Evolutionary conservation across 2,797 vertebrate genomes (phyloP).

Genomic region (Crenichthys baileyi): DNA sequence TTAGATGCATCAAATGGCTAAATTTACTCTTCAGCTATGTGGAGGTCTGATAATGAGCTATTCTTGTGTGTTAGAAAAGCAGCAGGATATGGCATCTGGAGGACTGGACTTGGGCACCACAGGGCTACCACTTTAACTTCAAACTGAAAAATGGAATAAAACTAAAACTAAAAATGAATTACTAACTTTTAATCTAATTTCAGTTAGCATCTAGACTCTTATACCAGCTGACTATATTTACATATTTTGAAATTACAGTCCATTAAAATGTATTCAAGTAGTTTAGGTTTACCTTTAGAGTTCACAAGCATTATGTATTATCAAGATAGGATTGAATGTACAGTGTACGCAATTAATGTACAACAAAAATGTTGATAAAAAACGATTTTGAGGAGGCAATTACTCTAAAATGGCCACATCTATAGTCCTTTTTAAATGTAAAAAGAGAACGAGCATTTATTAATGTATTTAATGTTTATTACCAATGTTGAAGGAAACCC

Average conservation of each 20-base stretch:
- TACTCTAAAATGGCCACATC: not conserved
- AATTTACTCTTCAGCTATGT: not conserved
- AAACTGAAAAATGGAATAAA: not conserved
- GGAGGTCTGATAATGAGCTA: too few relatives aligned
- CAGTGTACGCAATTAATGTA: not conserved
- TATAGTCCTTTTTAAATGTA: not conserved
- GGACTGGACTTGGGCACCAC: not conserved
- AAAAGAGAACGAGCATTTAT: too few relatives aligned
- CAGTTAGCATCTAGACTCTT: too few relatives aligned
- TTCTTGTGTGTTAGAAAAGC: not conserved
- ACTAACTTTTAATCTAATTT: not conserved
- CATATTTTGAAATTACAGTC: not conserved
- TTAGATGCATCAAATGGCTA: not conserved
- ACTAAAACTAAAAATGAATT: not conserved
- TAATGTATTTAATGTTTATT: too few relatives aligned
- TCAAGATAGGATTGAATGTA: not conserved
- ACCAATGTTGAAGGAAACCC: too few relatives aligned
- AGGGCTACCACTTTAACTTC: not conserved
- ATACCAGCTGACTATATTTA: not conserved
- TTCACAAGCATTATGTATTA: not conserved
- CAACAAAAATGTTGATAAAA: not conserved
- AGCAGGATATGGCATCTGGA: too few relatives aligned
- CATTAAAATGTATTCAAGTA: not conserved
- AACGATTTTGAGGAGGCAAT: not conserved
- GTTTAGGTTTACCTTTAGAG: not conserved